Percentiles rank a stretch among this genome's conserved stretches.
These are phyloP conservation scores for Sebastes steindachneri DNA, from an alignment of 2,797 vertebrate genomes.

Conservation along the genomic window DNA sequence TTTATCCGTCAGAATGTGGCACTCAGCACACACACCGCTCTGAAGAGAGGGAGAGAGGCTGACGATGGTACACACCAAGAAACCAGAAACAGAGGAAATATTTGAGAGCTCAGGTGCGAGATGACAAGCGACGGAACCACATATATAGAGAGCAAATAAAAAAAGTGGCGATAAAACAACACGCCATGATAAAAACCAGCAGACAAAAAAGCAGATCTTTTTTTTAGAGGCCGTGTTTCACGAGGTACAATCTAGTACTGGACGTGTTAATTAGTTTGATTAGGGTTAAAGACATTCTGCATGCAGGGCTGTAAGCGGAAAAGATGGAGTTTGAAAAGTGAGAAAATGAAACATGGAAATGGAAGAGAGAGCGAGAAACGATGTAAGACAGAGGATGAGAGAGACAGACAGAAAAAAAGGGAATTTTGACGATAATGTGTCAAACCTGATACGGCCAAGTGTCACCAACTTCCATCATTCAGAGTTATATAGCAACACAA, in stretches of 20 bases:
- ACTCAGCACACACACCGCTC: slow-evolving; percentile 4
- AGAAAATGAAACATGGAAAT: not conserved
- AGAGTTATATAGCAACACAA: not conserved
- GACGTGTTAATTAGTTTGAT: slow-evolving; percentile 22
- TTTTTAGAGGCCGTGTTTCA: not conserved
- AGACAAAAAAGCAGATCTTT: not conserved
- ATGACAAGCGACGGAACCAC: not conserved
- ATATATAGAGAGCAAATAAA: not conserved
- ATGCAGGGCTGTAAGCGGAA: slow-evolving; percentile 6
- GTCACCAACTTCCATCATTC: not conserved
- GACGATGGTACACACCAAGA: not conserved
- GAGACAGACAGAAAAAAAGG: not conserved
- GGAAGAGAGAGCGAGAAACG: not conserved
- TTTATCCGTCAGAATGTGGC: slow-evolving; percentile 38
- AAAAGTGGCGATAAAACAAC: not conserved
- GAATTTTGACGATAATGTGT: not conserved
- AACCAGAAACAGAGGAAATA: not conserved
- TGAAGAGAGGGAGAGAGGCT: slow-evolving; percentile 4
- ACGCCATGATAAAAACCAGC: not conserved
- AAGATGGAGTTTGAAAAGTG: not conserved
- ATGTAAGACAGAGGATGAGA: not conserved
- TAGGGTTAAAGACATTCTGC: slow-evolving; percentile 24
- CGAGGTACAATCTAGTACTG: slow-evolving; percentile 10
- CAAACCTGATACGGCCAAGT: not conserved
- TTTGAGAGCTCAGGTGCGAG: slow-evolving; percentile 12